Percentiles rank a stretch among this genome's conserved stretches.
Conservation (phyloP, 2,888 invertebrate genomes). For the Euphydryas editha region DNA sequence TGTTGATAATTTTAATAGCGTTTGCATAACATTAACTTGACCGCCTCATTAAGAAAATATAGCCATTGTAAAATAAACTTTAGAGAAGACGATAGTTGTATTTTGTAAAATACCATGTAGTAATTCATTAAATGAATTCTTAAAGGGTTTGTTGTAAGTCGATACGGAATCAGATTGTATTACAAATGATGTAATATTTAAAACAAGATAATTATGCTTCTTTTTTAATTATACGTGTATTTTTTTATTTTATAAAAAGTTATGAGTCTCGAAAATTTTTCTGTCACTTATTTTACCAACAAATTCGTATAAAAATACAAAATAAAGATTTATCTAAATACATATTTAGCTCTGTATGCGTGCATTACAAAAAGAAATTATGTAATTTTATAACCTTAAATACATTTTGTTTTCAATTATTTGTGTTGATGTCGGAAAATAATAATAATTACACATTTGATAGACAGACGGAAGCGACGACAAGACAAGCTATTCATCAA, state of each 20-base stretch:
- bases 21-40: neutral
- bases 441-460: conserved; percentile 43
- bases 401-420: neutral
- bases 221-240: conserved; percentile 32
- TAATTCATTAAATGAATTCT: neutral
- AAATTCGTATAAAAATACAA: no score
- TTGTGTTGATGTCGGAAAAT: neutral
- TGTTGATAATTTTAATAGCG: no score
- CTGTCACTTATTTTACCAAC: no score
- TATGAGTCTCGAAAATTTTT: no score
- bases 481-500: conserved; percentile 71
- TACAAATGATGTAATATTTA: neutral
- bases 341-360: neutral
- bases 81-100: neutral
- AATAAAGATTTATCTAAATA: neutral
- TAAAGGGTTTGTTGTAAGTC: neutral
- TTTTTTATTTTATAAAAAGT: neutral
- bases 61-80: neutral
- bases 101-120: neutral
- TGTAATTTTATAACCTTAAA: neutral
- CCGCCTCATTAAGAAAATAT: neutral
- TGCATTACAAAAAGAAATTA: neutral
- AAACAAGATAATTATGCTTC: neutral
- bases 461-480: conserved; percentile 66
- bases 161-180: neutral